Percentiles rank a stretch among this genome's conserved stretches.
Evolutionary conservation across 1,140 invertebrate genomes (phyloP).

Genomic region (Zaprionus inermis): DNA sequence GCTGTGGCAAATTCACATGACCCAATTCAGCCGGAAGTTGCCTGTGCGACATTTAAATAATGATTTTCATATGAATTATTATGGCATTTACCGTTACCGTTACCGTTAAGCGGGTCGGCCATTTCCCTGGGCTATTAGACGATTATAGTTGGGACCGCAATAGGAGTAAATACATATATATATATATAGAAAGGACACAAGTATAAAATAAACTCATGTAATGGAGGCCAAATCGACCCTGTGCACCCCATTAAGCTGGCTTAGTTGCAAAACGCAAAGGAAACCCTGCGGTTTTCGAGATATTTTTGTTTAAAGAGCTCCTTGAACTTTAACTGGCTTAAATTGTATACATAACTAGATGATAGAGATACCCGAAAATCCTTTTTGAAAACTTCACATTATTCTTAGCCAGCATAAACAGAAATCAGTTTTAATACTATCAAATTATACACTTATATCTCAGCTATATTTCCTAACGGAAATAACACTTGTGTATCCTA

Average conservation of each 20-base stretch:
- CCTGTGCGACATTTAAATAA: conserved; percentile 20
- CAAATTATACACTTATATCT: not conserved
- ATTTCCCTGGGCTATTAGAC: conserved; percentile 7
- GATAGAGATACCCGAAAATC: not conserved
- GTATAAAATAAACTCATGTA: not conserved
- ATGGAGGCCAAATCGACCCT: conserved; percentile 1
- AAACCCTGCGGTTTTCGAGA: not conserved
- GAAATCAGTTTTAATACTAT: too few species aligned
- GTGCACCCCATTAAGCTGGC: not conserved
- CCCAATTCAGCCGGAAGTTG: conserved; percentile 19
- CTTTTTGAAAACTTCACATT: not conserved
- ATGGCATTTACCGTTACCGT: not conserved
- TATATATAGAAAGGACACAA: not conserved
- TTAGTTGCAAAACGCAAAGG: not conserved
- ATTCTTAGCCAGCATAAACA: too few species aligned
- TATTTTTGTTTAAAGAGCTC: not conserved
- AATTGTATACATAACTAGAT: not conserved
- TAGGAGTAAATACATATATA: not conserved
- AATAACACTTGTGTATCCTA: not conserved
- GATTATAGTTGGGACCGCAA: conserved; percentile 13
- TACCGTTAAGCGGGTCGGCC: not conserved
- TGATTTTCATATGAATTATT: conserved; percentile 13
- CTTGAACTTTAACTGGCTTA: not conserved
- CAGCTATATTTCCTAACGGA: not conserved
- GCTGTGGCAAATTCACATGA: conserved; percentile 11